A percentile compares a stretch with the other conserved stretches of the same genome.
phyloP scores from a whole-genome alignment of 2,113 vertebrate species.

The Alaudala cheleensis region DNA sequence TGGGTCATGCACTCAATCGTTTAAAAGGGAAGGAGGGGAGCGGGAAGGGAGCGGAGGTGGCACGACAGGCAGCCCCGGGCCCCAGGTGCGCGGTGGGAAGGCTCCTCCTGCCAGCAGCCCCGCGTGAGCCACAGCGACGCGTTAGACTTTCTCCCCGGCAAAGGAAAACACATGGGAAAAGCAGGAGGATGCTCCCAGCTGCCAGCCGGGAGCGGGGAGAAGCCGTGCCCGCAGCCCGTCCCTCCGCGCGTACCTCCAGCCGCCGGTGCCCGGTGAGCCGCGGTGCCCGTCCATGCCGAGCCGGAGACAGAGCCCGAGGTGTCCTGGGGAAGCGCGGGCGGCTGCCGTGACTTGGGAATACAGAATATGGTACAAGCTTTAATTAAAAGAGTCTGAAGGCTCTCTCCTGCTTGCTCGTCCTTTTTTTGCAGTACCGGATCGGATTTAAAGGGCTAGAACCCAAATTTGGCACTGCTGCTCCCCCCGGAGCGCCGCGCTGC shows the following conservation, averaged over 20 bases:
- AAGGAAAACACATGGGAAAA: background rate
- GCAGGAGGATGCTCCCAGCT: background rate
- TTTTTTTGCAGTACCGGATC: constrained; percentile 72
- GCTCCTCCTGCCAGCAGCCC: background rate
- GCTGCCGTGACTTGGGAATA: constrained; percentile 67
- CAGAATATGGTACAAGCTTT: constrained; percentile 66
- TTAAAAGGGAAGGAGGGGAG: background rate
- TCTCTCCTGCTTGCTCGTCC: constrained; percentile 49
- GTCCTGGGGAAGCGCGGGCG: constrained; percentile 42
- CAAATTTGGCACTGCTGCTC: constrained; percentile 49
- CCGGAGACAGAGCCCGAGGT: background rate
- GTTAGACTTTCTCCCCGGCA: background rate
- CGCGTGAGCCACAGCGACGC: background rate
- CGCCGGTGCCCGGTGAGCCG: constrained; percentile 49
- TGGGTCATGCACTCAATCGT: background rate
- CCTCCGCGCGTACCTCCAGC: constrained; percentile 67
- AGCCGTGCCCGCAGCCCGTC: constrained; percentile 59
- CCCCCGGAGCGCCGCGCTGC: background rate
- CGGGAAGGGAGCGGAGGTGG: background rate
- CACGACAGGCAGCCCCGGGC: background rate
- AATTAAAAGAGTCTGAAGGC: constrained; percentile 78
- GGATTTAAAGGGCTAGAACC: constrained; percentile 81
- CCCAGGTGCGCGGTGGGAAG: background rate
- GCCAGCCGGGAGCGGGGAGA: background rate
- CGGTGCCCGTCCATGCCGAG: constrained; percentile 62